Base-by-base conservation (phyloP, 2,888 invertebrate species). In the Leptothorax acervorum region DNA sequence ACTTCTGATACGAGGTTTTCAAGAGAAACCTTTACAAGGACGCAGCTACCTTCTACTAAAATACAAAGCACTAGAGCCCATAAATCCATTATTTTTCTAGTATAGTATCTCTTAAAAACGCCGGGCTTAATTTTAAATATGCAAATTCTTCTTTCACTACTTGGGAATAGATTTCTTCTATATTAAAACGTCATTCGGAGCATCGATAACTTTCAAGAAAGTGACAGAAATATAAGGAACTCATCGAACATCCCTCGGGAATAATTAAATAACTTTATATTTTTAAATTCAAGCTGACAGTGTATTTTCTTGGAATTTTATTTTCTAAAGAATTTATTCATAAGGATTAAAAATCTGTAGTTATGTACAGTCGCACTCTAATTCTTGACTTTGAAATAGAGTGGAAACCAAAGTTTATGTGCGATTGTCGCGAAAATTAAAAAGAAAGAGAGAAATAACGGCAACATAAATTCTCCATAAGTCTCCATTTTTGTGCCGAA, bases 231-330 rank as follows among this genome's bases (percentile, higher is more conserved):
- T 39, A 8, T 45, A 60, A 60, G 15, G 1, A n/a, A 4, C 1
- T 48, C 11, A 3, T 75, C 18, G 18, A 74, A 74, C 11, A n/a
- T 53, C n/a, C 48, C 5, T 60, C 6, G n/a, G 2, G n/a, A 60
- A 62, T 35, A 74, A 35, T 48, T 62, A 45, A 62, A n/a, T 45
- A n/a, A 60, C 6, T 8, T 60, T 28, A 31, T 11, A 8, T 74
- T 62, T 31, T 62, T 31, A 31, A 45, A 45, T 45, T 60, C 5
- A 3, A 18, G 4, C 5, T 45, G n/a, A 60, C 3, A 60, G 18
- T 57, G 18, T 57, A 42, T 28, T 18, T 62, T n/a, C 60, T 31
- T 9, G 31, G 31, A 74, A 76, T 53, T 65, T 76, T 76, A 76
- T 18, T 42, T 53, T 51, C 8, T 35, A 28, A 74, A 62, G 9